Percentiles rank a stretch among this genome's conserved stretches.
These are phyloP conservation scores for Alloscopus bannaensis DNA, from an alignment of 2,888 invertebrate species.

Conservation along the genomic window DNA sequence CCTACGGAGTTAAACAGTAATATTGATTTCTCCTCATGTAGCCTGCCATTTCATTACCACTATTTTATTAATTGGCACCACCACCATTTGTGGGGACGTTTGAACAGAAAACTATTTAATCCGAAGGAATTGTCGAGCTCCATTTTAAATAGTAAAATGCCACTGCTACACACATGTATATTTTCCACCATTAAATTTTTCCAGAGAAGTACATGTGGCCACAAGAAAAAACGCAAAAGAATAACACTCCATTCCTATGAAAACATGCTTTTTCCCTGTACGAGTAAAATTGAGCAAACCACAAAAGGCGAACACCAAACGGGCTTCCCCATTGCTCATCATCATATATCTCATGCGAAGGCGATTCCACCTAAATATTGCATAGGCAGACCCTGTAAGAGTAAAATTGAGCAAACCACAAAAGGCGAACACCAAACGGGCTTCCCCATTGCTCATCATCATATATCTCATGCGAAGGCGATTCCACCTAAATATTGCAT, in stretches of 20 bases:
- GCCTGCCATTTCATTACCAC: not conserved
- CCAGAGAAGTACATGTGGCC: not conserved
- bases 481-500: not conserved
- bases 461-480: not conserved
- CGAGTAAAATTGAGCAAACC: not conserved
- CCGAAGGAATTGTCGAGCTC: not conserved
- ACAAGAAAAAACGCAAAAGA: too few relatives aligned
- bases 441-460: slow-evolving; percentile 27
- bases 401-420: not conserved
- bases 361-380: not conserved
- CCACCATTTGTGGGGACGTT: not conserved
- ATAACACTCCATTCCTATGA: too few relatives aligned
- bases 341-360: not conserved
- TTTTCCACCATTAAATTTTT: not conserved
- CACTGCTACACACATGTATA: not conserved
- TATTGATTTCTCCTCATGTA: not conserved
- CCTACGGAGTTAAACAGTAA: not conserved
- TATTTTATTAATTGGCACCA: not conserved
- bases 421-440: not conserved
- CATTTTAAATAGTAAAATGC: not conserved
- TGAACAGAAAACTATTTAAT: not conserved
- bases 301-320: not conserved
- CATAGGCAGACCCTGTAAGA: not conserved
- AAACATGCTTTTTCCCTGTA: too few relatives aligned
- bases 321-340: not conserved